Evolutionary conservation across 1,140 invertebrate species (phyloP).

Genomic region (Ceratosolen fusciceps): DNA sequence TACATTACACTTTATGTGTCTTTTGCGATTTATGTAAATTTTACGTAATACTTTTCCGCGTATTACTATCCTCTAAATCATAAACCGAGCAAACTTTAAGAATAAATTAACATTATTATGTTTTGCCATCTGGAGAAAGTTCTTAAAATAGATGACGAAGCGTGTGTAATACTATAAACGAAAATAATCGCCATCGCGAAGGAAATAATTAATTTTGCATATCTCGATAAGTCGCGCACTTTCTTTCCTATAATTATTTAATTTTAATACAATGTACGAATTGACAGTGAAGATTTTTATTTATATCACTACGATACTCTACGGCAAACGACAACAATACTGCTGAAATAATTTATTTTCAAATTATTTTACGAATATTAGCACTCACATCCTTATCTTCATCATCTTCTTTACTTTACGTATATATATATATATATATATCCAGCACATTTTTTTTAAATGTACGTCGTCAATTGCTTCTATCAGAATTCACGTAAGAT

Average conservation of each 20-base stretch:
- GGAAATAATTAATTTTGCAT: not conserved
- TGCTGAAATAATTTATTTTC: no score
- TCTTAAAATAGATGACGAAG: not conserved
- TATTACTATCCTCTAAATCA: not conserved
- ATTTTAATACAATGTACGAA: no score
- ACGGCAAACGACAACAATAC: not conserved
- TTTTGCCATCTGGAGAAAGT: slow-evolving; percentile 16
- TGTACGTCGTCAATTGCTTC: no score
- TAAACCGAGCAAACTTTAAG: slow-evolving; percentile 11
- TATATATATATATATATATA: no score
- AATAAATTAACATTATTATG: slow-evolving; percentile 11
- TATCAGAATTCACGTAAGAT: no score
- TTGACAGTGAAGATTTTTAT: no score
- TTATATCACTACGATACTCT: no score
- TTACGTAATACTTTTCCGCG: slow-evolving; percentile 28
- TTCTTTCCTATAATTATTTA: not conserved
- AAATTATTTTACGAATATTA: no score
- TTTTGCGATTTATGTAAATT: slow-evolving; percentile 41
- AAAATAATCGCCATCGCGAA: not conserved
- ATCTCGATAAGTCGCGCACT: not conserved
- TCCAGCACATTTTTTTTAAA: no score
- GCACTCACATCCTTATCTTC: no score
- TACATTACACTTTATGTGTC: slow-evolving; percentile 13
- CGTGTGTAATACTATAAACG: not conserved
- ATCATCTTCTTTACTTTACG: no score